Evolutionary conservation across 2,888 invertebrate genomes (phyloP), one percentile per base, ranked within the genome.

Genomic region (Lydus trimaculatus): DNA sequence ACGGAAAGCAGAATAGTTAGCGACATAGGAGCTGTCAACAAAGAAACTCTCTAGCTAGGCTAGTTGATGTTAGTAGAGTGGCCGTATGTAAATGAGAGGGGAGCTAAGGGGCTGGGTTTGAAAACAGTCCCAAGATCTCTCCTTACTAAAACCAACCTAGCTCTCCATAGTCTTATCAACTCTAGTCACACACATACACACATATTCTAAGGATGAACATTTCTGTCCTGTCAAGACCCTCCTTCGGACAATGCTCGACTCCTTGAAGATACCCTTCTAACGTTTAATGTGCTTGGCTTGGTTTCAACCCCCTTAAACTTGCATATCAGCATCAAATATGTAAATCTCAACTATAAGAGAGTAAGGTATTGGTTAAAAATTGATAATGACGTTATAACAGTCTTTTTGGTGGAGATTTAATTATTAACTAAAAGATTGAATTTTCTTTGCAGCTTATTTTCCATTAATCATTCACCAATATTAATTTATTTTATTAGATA

Each of bases 191-290:
- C 48, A 20, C 48, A 48, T 6, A 43, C 43, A 36, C 36, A 36
- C 13, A 36, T 48, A 71, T 67, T 65, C 67, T 67, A 68, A 71
- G 71, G 71, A 71, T 67, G 71, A 71, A 71, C 71, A 67, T 71
- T 70, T 70, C 78, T 76, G 78, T 76, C 78, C 78, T 78, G 79
- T 78, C 78, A 77, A 76, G 73, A 78, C 78, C 78, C 78, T 76
- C 75, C 74, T 76, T 75, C 73, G 67, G 70, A 70, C 70, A 70
- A 70, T 70, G 67, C 62, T 48, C 9, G 48, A 20, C 20, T 48
- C 48, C 48, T 48, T 20, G 2, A 48, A 20, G 20, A 48, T n/a
- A 48, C 48, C 48, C 48, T 48, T 8, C 48, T 48, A 48, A 9
- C 48, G 11, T 48, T 20, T 48, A 48, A 48, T 48, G 20, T 48